Percentiles rank a stretch among this genome's conserved stretches.
phyloP scores from a whole-genome alignment of 2,797 vertebrate species.

The Enteromius viviparus region DNA sequence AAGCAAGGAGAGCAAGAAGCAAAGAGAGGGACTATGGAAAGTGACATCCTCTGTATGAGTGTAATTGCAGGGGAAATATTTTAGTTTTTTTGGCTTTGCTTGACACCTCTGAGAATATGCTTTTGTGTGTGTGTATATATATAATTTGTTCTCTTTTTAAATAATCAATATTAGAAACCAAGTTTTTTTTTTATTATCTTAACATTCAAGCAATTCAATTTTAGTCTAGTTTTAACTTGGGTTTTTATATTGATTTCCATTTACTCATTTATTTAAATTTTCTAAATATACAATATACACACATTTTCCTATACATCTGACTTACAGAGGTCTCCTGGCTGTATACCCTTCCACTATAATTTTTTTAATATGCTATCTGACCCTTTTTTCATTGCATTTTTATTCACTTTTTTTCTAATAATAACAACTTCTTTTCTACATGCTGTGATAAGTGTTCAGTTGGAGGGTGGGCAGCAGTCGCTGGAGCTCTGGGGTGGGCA shows the following conservation, averaged over 20 bases:
- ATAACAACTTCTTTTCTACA: constrained; percentile 43
- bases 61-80: neutral
- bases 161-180: constrained; percentile 59
- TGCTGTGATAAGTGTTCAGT: constrained; percentile 49
- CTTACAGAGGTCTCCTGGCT: constrained; percentile 52
- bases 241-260: constrained; percentile 61
- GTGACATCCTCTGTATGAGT: neutral
- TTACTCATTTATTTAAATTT: constrained; percentile 72
- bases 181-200: constrained; percentile 59
- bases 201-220: constrained; percentile 64
- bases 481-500: constrained; percentile 59
- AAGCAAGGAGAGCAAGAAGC: constrained; percentile 7
- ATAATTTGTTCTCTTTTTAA: constrained; percentile 50
- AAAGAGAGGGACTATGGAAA: constrained; percentile 10
- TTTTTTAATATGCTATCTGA: constrained; percentile 57
- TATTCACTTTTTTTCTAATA: constrained; percentile 24
- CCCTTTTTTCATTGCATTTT: constrained; percentile 55
- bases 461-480: constrained; percentile 53
- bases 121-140: constrained; percentile 20
- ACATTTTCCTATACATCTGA: constrained; percentile 77
- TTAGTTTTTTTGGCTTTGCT: constrained; percentile 40
- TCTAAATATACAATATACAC: constrained; percentile 84
- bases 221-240: constrained; percentile 57
- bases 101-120: constrained; percentile 34
- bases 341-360: constrained; percentile 40